These are phyloP conservation scores for Andrena trimmerana DNA, from an alignment of 2,888 invertebrate genomes.

Conservation along the genomic window DNA sequence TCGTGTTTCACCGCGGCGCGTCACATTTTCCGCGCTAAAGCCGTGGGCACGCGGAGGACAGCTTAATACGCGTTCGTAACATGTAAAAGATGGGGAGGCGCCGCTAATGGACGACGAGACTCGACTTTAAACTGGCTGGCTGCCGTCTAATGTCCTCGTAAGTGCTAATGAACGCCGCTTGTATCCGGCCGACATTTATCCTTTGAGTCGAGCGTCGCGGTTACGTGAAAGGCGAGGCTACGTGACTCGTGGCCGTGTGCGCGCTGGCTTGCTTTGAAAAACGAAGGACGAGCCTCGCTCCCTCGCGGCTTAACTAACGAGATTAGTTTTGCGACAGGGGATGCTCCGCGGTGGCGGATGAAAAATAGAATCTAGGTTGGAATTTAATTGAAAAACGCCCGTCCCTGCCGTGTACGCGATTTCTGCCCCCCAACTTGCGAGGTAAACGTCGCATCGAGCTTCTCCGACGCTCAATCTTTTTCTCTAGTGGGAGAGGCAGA, in stretches of 20 bases:
- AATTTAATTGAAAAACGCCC: conserved; percentile 6
- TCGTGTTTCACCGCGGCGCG: conserved; percentile 40
- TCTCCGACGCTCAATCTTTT: not conserved
- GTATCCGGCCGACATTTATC: conserved; percentile 69
- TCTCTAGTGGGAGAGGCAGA: no score
- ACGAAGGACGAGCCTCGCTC: conserved; percentile 10
- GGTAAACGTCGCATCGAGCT: not conserved
- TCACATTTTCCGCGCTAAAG: conserved; percentile 48
- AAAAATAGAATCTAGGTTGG: conserved; percentile 13
- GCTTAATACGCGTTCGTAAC: conserved; percentile 63
- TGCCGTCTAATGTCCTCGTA: conserved; percentile 72
- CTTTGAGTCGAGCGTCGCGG: conserved; percentile 64
- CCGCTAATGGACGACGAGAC: conserved; percentile 69
- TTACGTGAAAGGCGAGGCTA: conserved; percentile 48
- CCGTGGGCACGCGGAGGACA: conserved; percentile 30
- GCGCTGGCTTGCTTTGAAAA: conserved; percentile 46
- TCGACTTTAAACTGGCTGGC: conserved; percentile 58
- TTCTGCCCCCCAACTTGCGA: not conserved
- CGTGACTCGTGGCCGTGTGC: conserved; percentile 18
- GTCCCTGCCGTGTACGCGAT: not conserved
- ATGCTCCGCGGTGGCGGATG: not conserved
- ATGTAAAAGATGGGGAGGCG: conserved; percentile 61
- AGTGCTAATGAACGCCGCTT: conserved; percentile 71
- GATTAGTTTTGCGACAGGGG: conserved; percentile 11
- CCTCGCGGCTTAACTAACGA: conserved; percentile 19